phyloP scores from a whole-genome alignment of 2,113 vertebrate species.

The Alligator mississippiensis region DNA sequence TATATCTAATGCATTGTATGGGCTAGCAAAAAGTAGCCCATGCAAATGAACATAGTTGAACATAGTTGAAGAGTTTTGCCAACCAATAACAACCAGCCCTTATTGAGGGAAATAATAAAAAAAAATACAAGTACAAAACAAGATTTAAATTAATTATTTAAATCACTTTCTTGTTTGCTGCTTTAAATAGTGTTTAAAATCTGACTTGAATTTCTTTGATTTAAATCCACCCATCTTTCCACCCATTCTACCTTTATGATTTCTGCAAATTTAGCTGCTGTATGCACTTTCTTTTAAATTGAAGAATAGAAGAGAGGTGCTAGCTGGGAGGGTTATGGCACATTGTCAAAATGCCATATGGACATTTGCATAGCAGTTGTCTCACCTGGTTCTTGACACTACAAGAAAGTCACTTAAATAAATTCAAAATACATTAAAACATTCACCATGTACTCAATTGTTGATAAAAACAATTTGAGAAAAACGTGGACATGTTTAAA shows the following conservation, averaged over 20 bases:
- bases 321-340: not conserved
- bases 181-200: not conserved
- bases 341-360: rapidly evolving
- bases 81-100: not conserved
- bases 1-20: no score
- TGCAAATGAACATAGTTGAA: no score
- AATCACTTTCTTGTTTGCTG: not conserved
- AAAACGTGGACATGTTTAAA: not conserved
- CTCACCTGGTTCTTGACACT: not conserved
- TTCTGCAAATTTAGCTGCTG: not conserved
- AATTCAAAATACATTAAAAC: not conserved
- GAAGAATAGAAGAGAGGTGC: not conserved
- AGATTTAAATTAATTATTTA: not conserved
- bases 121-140: not conserved
- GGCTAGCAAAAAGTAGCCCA: no score
- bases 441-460: no score
- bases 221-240: not conserved
- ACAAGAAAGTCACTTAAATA: not conserved
- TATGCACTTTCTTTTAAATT: not conserved
- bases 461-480: not conserved
- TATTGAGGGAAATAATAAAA: not conserved
- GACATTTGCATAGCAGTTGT: not conserved
- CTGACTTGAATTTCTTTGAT: not conserved
- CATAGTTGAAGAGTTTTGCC: no score
- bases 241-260: not conserved